Conservation (phyloP, 2,113 vertebrate species). For the Pedionomus torquatus region DNA sequence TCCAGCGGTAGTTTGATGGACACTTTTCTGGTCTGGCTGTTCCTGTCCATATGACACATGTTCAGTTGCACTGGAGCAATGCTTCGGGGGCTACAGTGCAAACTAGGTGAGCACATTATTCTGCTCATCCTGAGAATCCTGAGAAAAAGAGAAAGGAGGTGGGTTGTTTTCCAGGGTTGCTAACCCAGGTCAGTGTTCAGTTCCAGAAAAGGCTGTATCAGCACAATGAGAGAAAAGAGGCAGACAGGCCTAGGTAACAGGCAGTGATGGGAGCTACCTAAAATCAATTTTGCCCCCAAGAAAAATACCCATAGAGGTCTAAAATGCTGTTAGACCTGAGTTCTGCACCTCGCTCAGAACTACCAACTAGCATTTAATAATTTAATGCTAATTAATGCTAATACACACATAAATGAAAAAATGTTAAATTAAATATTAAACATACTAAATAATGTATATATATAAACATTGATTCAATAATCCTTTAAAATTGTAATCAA, state of each 20-base stretch:
- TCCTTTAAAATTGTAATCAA: not conserved
- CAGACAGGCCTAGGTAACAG: not conserved
- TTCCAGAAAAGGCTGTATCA: not conserved
- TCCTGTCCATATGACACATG: not conserved
- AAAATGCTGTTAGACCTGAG: not conserved
- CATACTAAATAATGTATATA: not conserved
- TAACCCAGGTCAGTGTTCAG: not conserved
- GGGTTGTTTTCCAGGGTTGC: not conserved
- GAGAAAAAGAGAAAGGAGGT: not conserved
- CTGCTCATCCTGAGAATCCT: not conserved
- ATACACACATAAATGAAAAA: not conserved
- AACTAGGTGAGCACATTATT: not conserved
- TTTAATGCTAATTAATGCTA: not conserved
- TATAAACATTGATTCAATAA: not conserved
- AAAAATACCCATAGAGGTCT: not conserved
- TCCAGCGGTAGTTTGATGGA: not conserved
- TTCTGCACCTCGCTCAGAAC: not conserved
- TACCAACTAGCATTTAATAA: not conserved
- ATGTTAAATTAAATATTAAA: not conserved
- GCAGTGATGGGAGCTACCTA: not conserved
- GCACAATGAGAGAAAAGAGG: not conserved
- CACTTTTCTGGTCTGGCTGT: not conserved
- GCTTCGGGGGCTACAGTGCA: not conserved
- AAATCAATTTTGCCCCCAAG: not conserved
- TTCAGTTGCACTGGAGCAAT: not conserved